Base-by-base conservation (phyloP, 2,888 invertebrate species). In the Meiosimyza platycephala region DNA sequence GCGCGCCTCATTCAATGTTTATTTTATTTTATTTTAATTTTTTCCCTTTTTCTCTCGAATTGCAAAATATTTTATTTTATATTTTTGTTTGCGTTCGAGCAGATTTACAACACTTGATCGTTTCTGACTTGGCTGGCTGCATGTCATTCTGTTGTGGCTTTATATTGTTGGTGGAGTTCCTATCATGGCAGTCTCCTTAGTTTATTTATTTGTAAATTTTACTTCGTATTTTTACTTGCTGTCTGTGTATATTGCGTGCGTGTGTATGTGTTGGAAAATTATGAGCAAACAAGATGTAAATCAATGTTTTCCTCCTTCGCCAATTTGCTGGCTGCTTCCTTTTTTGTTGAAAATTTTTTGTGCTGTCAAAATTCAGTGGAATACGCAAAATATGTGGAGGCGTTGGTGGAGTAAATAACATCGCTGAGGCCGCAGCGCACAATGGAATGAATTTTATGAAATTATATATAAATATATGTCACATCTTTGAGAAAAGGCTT, bases 261-360 rank as follows among this genome's bases (percentile, higher is more conserved):
- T 6, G 51, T 48, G 57, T 57, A 47, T 55, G 68, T 50, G 48
- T 18, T 16, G 22, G 22, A 65, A 71, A 68, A 68, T 51, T 74
- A 71, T 74, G 71, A 68, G 74, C 71, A 71, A 74, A 74, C 71
- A 71, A 71, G 71, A 68, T 72, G 74, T 74, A 74, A 74, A 74
- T 74, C 71, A 74, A 64, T 71, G 71, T 71, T 71, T 71, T 74
- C 71, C 71, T 71, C 71, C 71, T 74, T 70, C 64, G 67, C 67
- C 63, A 74, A 74, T 74, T 74, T 71, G 51, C 62, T 64, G 40
- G 65, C 51, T 59, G 16, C 59, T 15, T 22, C 15, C 59, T 59
- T 22, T 22, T 59, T 28, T 68, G 15, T 55, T 33, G 15, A 28
- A n/a, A 16, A 15, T 54, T 51, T 65, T 50, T 50, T 15, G 15